Evolutionary conservation across 2,888 invertebrate genomes (phyloP).

Genomic region (Dyspetes luteomarginatus): DNA sequence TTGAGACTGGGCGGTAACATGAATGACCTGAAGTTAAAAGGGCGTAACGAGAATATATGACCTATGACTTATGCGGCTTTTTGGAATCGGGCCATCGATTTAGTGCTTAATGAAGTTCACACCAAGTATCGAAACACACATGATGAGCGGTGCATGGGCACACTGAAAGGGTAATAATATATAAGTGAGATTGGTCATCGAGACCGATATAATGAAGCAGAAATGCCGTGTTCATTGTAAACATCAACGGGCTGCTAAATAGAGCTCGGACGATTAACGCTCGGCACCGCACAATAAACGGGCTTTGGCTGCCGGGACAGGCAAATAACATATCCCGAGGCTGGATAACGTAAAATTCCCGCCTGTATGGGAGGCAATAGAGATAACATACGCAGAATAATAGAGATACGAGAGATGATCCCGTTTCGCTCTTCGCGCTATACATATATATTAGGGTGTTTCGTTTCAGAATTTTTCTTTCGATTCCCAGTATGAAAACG

Average conservation of each 20-base stretch:
- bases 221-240: conserved; percentile 56
- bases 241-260: conserved; percentile 52
- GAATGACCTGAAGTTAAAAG: not conserved
- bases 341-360: conserved; percentile 28
- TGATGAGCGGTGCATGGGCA: not conserved
- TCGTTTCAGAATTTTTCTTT: no score
- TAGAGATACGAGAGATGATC: conserved; percentile 63
- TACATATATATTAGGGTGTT: no score
- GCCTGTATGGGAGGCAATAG: conserved; percentile 27
- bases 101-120: conserved; percentile 49
- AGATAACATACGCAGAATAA: conserved; percentile 61
- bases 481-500: no score
- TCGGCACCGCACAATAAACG: conserved; percentile 60
- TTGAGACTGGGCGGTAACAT: not conserved
- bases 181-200: conserved; percentile 63
- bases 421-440: conserved; percentile 23
- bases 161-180: conserved; percentile 52
- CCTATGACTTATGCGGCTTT: no score
- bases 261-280: conserved; percentile 60
- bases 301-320: conserved; percentile 58
- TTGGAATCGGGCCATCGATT: no score
- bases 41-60: no score
- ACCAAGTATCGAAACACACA: conserved; percentile 22
- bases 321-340: conserved; percentile 62
- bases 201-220: conserved; percentile 59